A percentile compares a stretch with the other conserved stretches of the same genome.
Evolutionary conservation across 2,888 invertebrate species (phyloP).

Genomic region (Drosophila histrio): DNA sequence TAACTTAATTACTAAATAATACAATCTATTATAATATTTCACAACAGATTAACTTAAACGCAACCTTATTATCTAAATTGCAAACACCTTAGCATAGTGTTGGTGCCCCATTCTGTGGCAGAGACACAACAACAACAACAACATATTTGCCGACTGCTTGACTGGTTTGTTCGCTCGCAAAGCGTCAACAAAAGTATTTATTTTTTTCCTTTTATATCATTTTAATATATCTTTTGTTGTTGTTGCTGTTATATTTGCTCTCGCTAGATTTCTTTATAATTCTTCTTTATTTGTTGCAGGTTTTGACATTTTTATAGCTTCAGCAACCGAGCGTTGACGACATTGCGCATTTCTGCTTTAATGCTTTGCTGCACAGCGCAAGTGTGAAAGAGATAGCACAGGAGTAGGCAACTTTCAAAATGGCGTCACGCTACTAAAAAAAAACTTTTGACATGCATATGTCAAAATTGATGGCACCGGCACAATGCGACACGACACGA

Average conservation of each 20-base stretch:
- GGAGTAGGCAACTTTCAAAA: slow-evolving; percentile 46
- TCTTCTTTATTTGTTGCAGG: slow-evolving; percentile 58
- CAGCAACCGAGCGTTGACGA: slow-evolving; percentile 50
- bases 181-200: slow-evolving; percentile 16
- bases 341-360: slow-evolving; percentile 68
- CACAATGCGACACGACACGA: background rate
- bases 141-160: slow-evolving; percentile 16
- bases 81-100: background rate
- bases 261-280: slow-evolving; percentile 69
- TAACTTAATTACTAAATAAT: too few relatives aligned
- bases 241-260: slow-evolving; percentile 14
- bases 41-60: too few relatives aligned
- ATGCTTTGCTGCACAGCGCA: slow-evolving; percentile 68
- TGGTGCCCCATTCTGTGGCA: slow-evolving; percentile 2
- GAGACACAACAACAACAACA: slow-evolving; percentile 2
- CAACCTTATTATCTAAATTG: background rate
- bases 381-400: background rate
- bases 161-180: slow-evolving; percentile 11
- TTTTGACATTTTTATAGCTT: slow-evolving; percentile 75
- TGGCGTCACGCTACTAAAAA: slow-evolving; percentile 49
- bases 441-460: slow-evolving; percentile 57
- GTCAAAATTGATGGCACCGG: slow-evolving; percentile 65
- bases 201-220: slow-evolving; percentile 17
- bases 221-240: slow-evolving; percentile 25
- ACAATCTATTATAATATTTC: too few relatives aligned